Conservation (phyloP, 2,797 vertebrate genomes). For the Alca torda region DNA sequence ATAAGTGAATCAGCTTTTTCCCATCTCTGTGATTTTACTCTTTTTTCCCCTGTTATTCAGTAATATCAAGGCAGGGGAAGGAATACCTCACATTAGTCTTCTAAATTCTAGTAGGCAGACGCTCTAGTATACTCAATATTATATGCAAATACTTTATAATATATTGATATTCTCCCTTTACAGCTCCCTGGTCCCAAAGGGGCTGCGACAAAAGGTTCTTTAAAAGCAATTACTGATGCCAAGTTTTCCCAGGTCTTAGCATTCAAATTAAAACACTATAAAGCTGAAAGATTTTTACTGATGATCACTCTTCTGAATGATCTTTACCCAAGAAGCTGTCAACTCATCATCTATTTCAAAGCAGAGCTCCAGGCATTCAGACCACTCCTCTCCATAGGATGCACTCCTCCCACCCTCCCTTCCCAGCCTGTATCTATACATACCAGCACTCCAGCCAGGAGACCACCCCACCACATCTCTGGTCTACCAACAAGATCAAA, state of each 20-base stretch:
- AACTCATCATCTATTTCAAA: not conserved
- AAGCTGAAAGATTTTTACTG: not conserved
- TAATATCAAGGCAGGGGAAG: not conserved
- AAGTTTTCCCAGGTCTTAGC: not conserved
- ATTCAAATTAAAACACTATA: not conserved
- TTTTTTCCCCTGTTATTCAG: not conserved
- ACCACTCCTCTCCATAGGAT: not conserved
- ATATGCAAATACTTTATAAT: not conserved
- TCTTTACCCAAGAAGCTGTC: not conserved
- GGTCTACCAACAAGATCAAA: not conserved
- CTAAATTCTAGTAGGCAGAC: not conserved
- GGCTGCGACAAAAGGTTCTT: not conserved
- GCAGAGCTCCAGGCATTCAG: not conserved
- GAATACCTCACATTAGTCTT: not conserved
- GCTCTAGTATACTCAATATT: not conserved
- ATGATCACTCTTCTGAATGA: not conserved
- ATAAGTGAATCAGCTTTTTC: not conserved
- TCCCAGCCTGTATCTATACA: not conserved
- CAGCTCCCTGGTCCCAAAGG: not conserved
- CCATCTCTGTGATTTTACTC: not conserved
- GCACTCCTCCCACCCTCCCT: rapidly evolving
- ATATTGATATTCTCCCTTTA: not conserved
- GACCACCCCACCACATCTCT: not conserved
- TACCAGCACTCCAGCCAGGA: not conserved
- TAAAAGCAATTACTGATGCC: not conserved